Percentiles rank a stretch among this genome's conserved stretches.
Evolutionary conservation across 1,140 invertebrate species (phyloP).

Genomic region (Anastrepha ludens): DNA sequence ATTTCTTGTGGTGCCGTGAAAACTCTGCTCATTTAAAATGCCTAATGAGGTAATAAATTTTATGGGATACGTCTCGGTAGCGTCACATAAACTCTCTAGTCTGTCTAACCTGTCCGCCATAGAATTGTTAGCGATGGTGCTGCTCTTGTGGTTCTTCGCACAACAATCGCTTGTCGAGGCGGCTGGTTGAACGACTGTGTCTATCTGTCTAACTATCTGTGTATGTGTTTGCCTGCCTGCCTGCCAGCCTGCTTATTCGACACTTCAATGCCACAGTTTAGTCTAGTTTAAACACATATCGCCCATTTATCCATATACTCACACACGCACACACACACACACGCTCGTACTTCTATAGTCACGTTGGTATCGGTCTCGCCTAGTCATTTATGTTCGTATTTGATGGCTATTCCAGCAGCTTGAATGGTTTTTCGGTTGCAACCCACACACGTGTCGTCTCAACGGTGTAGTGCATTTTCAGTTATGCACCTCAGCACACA

Average conservation of each 20-base stretch:
- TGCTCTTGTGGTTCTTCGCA: background rate
- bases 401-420: constrained; percentile 19
- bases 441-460: constrained; percentile 38
- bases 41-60: constrained; percentile 51
- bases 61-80: constrained; percentile 42
- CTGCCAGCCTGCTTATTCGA: background rate
- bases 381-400: constrained; percentile 45
- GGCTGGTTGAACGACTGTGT: background rate
- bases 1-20: constrained; percentile 20
- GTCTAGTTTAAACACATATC: constrained; percentile 46
- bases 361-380: constrained; percentile 1
- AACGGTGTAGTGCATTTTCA: background rate
- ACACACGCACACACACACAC: background rate
- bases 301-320: background rate
- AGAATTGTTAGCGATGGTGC: background rate
- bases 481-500: background rate
- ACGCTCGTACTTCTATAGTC: background rate
- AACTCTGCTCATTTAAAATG: constrained; percentile 31
- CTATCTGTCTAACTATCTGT: background rate
- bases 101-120: constrained; percentile 9
- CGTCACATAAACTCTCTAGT: constrained; percentile 33
- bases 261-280: constrained; percentile 44
- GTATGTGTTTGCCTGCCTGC: background rate
- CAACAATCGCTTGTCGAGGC: background rate
- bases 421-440: constrained; percentile 41